Evolutionary conservation across 2,113 vertebrate species (phyloP).

Genomic region (Gulo gulo): DNA sequence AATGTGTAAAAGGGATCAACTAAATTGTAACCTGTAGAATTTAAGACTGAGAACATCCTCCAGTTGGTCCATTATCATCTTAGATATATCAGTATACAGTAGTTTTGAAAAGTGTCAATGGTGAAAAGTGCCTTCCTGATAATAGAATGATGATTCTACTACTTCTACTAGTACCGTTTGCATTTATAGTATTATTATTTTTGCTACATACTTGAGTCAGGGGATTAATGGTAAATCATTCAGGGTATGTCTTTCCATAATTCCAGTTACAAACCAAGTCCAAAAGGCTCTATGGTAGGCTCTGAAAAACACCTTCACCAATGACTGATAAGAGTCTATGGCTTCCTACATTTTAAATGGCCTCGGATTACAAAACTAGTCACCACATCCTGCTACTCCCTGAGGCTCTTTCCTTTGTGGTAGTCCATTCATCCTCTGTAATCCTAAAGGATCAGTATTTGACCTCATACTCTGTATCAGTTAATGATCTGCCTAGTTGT

Average conservation of each 20-base stretch:
- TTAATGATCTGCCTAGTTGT: conserved; percentile 10
- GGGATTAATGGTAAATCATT: not conserved
- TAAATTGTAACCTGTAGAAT: not conserved
- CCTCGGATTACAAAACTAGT: conserved; percentile 26
- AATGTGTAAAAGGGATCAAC: not conserved
- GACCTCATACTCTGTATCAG: not conserved
- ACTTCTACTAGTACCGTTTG: not conserved
- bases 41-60: not conserved
- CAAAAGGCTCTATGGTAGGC: not conserved
- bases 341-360: conserved; percentile 44
- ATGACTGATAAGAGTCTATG: not conserved
- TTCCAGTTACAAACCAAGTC: not conserved
- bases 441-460: conserved; percentile 44
- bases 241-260: not conserved
- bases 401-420: not conserved
- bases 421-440: conserved; percentile 29
- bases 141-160: not conserved
- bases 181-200: not conserved
- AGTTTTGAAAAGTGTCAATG: not conserved
- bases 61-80: not conserved
- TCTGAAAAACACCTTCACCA: not conserved
- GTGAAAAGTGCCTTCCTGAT: not conserved
- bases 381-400: not conserved
- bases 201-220: not conserved
- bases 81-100: not conserved